Conservation (phyloP, 2,797 vertebrate genomes). For the Acomys russatus region DNA sequence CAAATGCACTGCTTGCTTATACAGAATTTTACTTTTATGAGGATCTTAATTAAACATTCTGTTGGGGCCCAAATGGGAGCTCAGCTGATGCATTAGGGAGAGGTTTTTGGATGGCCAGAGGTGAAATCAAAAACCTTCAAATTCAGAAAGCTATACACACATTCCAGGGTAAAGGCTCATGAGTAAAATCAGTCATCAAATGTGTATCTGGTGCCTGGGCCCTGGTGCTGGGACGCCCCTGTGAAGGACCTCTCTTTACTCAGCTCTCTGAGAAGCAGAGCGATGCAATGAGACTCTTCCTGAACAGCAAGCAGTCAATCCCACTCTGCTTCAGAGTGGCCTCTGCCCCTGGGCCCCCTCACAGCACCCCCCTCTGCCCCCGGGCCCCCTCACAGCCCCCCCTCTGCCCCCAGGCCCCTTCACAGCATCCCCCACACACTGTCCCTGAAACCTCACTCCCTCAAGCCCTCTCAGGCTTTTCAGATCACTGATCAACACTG, state of each 20-base stretch:
- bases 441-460: slow-evolving; percentile 70
- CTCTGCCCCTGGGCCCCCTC: slow-evolving; percentile 21
- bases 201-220: slow-evolving; percentile 36
- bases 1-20: slow-evolving; percentile 19
- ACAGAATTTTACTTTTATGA: slow-evolving; percentile 52
- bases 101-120: slow-evolving; percentile 57
- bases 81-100: neutral
- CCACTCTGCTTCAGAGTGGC: slow-evolving; percentile 59
- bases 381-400: slow-evolving; percentile 48
- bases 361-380: slow-evolving; percentile 62
- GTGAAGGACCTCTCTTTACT: slow-evolving; percentile 38
- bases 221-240: slow-evolving; percentile 33
- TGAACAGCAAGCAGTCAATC: slow-evolving; percentile 79
- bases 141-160: slow-evolving; percentile 56
- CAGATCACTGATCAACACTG: slow-evolving; percentile 32
- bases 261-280: slow-evolving; percentile 61
- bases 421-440: slow-evolving; percentile 48
- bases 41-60: slow-evolving; percentile 66
- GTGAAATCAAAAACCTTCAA: slow-evolving; percentile 49
- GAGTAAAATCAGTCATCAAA: slow-evolving; percentile 70
- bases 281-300: slow-evolving; percentile 64
- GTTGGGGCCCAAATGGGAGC: slow-evolving; percentile 10
- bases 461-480: neutral
- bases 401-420: slow-evolving; percentile 43
- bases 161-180: slow-evolving; percentile 10